Evolutionary conservation across 2,888 invertebrate genomes (phyloP).

Genomic region (Epinotia ramella): DNA sequence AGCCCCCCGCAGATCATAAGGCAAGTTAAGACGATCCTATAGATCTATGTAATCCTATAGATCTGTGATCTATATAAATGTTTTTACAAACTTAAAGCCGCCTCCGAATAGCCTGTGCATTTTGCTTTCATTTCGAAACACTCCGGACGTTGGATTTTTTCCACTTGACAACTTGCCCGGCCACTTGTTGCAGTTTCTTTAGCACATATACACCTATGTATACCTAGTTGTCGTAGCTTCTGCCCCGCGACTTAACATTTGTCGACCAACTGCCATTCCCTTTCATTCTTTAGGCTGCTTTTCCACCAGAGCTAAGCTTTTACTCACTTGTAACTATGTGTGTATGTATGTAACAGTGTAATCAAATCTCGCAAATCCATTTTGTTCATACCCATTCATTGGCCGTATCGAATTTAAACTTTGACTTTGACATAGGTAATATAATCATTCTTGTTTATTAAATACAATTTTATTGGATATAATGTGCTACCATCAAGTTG

Average conservation of each 20-base stretch:
- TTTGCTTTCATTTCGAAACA: constrained; percentile 41
- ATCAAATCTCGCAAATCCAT: neutral
- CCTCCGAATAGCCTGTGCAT: neutral
- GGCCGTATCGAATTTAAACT: neutral
- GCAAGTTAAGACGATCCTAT: no score
- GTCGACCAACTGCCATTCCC: neutral
- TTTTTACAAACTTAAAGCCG: neutral
- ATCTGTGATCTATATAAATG: neutral
- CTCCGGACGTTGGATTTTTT: constrained; percentile 44
- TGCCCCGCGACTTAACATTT: neutral
- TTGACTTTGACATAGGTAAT: neutral
- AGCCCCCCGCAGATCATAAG: no score
- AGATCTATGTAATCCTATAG: neutral
- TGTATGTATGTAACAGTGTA: neutral
- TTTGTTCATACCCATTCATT: neutral
- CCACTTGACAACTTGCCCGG: constrained; percentile 36
- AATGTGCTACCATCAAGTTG: no score
- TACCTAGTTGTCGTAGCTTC: neutral
- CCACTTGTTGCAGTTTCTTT: constrained; percentile 39
- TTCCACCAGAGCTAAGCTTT: neutral
- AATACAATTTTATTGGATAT: no score
- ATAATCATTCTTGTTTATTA: no score
- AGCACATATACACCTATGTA: neutral
- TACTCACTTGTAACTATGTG: neutral
- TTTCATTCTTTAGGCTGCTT: no score